Evolutionary conservation across 2,888 invertebrate species (phyloP), one percentile per base, ranked within the genome.

Genomic region (Octodonta nipae): DNA sequence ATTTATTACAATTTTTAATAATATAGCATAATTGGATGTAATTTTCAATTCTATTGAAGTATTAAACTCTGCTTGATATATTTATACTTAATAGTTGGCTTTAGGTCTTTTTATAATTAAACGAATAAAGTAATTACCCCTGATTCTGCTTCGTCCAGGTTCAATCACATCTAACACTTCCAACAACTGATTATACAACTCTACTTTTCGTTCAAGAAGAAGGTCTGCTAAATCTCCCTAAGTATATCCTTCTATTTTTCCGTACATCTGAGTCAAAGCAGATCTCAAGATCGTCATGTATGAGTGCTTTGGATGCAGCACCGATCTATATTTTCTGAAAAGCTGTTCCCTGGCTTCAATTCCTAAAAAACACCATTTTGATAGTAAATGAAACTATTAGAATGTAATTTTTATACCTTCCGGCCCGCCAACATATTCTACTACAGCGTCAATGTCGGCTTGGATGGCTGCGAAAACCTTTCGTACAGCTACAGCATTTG

Each of bases 281-380:
- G 78, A 75, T 44, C 77, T 71, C 10, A 85, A 49, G 2, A 71
- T 70, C 0, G 75, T 69, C 47, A 79, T 67, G 35, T 82, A 68
- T 7, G 77, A 73, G 58, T 87, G 84, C 16, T 73, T 70, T 0
- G 84, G 83, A 63, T 88, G 87, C 37, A 88, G 63, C 32, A 80
- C 71, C 2, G 53, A 55, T 29, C 37, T 46, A 28, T 48, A 26
- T 75, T 59, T 17, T 68, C 54, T 47, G 32, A 43, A 50, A 11
- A 48, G 35, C n/a, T 67, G 66, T 50, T 83, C 83, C 8, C 78
- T 59, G 37, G 65, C 63, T 54, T 80, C 73, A 29, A 82, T 66
- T 8, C 7, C 42, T 42, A 25, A 17, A 37, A 37, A 14, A 22
- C 22, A 11, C 4, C n/a, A n/a, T n/a, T n/a, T n/a, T n/a, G n/a